Percentiles rank a stretch among this genome's conserved stretches.
These are phyloP conservation scores for Macrostomum lignano DNA, from an alignment of 1,140 invertebrate genomes.

Conservation along the genomic window DNA sequence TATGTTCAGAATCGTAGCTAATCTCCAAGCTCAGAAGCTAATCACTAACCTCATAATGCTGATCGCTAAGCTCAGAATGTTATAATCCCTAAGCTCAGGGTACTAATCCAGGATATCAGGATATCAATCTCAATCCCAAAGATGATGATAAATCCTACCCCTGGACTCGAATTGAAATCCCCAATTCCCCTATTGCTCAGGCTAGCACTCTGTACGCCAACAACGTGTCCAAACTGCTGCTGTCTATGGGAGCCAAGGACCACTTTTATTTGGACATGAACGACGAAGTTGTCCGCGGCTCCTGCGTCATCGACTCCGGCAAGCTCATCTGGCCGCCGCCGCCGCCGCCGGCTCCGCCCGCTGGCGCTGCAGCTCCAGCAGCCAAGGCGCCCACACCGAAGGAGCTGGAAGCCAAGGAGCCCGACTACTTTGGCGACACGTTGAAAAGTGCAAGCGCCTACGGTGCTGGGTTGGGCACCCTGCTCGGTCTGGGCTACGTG, in stretches of 20 bases:
- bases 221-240: slow-evolving; percentile 56
- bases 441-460: slow-evolving; percentile 41
- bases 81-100: no score
- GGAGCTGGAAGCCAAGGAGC: slow-evolving; percentile 18
- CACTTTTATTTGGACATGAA: slow-evolving; percentile 48
- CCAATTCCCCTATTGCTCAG: no score
- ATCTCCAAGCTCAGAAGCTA: no score
- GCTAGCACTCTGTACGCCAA: slow-evolving; percentile 58
- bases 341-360: slow-evolving; percentile 24
- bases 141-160: no score
- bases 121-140: no score
- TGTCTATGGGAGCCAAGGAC: slow-evolving; percentile 48
- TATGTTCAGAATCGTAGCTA: no score
- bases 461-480: slow-evolving; percentile 34
- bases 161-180: no score
- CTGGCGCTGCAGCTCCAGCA: slow-evolving; percentile 18
- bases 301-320: slow-evolving; percentile 30
- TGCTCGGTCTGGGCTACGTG: slow-evolving; percentile 36
- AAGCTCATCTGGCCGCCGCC: slow-evolving; percentile 50
- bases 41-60: no score
- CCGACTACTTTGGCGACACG: slow-evolving; percentile 30
- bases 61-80: no score
- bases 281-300: slow-evolving; percentile 56
- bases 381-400: slow-evolving; percentile 16
- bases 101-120: no score